phyloP scores from a whole-genome alignment of 2,888 invertebrate species.

The Autographa gamma region DNA sequence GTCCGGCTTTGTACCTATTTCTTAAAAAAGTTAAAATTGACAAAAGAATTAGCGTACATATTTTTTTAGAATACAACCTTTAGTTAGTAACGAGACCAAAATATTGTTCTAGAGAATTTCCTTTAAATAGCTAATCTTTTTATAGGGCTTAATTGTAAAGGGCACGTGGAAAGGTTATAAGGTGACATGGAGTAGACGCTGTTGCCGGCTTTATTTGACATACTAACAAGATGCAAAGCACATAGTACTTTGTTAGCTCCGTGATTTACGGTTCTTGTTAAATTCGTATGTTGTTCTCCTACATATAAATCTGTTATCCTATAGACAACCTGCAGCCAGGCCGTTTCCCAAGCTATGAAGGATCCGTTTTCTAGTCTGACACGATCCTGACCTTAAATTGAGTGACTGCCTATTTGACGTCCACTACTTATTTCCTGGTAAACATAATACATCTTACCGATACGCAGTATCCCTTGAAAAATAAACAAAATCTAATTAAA shows the following conservation, averaged over 20 bases:
- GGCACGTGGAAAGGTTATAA: not conserved
- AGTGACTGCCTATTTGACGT: too few relatives aligned
- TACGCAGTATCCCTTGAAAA: too few relatives aligned
- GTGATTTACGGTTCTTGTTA: not conserved
- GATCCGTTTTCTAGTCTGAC: too few relatives aligned
- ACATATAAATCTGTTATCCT: too few relatives aligned
- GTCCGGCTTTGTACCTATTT: too few relatives aligned
- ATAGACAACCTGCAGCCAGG: too few relatives aligned
- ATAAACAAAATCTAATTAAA: too few relatives aligned
- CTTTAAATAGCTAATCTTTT: not conserved
- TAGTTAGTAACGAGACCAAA: not conserved
- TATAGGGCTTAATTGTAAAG: not conserved
- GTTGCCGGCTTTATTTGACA: not conserved
- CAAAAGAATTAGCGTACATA: not conserved
- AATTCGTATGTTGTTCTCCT: not conserved
- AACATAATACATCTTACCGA: too few relatives aligned
- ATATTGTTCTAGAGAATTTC: not conserved
- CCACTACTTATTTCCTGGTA: too few relatives aligned
- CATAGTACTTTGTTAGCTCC: not conserved
- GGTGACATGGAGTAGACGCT: not conserved
- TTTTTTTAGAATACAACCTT: too few relatives aligned
- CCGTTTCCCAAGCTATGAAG: too few relatives aligned
- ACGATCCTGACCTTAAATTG: too few relatives aligned
- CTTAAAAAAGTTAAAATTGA: not conserved
- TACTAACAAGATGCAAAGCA: not conserved